These are phyloP conservation scores for Xerus rutilus DNA, from an alignment of 2,797 vertebrate genomes.

Conservation along the genomic window DNA sequence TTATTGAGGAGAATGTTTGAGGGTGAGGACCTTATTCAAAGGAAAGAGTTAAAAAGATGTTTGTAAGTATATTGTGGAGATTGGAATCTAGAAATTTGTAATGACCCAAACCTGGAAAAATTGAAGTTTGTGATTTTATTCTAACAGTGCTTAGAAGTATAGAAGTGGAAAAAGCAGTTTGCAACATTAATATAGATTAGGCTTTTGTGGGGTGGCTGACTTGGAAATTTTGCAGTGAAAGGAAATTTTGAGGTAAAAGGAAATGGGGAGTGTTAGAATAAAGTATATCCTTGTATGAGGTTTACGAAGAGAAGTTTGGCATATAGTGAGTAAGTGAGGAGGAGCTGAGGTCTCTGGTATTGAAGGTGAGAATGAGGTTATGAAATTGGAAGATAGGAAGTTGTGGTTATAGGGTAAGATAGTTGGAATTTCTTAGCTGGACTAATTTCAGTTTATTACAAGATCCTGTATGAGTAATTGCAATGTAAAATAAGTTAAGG, in stretches of 20 bases:
- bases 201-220: not conserved
- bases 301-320: constrained; percentile 26
- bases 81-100: constrained; percentile 40
- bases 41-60: not conserved
- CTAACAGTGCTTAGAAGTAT: not conserved
- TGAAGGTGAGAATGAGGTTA: constrained; percentile 38
- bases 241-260: constrained; percentile 45
- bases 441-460: constrained; percentile 44
- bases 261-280: constrained; percentile 51
- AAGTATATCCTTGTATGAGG: not conserved
- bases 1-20: constrained; percentile 1
- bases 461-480: not conserved
- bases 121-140: constrained; percentile 54
- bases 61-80: not conserved
- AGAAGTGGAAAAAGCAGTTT: not conserved
- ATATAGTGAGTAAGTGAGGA: not conserved
- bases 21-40: not conserved
- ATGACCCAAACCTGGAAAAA: not conserved
- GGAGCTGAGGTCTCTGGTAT: not conserved
- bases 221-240: constrained; percentile 35
- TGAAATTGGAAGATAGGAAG: constrained; percentile 50
- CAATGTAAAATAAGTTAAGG: constrained; percentile 25
- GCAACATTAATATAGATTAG: not conserved
- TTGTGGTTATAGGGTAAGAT: constrained; percentile 23
- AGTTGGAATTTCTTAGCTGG: constrained; percentile 29